These are phyloP conservation scores for Bovichtus variegatus DNA, from an alignment of 2,797 vertebrate species.

Conservation along the genomic window DNA sequence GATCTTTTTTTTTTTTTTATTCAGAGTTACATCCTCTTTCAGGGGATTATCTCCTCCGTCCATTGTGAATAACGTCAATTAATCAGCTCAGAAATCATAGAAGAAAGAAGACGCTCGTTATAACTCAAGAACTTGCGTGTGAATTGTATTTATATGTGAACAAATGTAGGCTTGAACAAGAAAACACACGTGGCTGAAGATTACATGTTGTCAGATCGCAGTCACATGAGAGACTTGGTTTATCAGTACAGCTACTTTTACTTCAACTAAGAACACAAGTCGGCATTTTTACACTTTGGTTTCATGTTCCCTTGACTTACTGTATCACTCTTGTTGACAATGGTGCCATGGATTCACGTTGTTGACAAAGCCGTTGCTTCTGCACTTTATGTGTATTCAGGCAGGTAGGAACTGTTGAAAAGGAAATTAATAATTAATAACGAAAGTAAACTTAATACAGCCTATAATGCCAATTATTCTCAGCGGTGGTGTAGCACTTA, in stretches of 20 bases:
- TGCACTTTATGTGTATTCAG: slow-evolving; percentile 37
- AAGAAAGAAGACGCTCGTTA: background rate
- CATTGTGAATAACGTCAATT: background rate
- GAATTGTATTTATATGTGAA: background rate
- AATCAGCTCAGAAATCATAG: background rate
- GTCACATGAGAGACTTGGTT: background rate
- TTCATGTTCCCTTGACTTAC: background rate
- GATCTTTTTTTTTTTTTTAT: background rate
- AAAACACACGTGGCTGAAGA: background rate
- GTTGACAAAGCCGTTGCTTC: slow-evolving; percentile 39
- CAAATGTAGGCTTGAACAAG: background rate
- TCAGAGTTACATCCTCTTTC: background rate
- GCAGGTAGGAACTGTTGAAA: slow-evolving; percentile 34
- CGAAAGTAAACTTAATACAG: slow-evolving; percentile 36
- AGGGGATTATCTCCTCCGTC: background rate
- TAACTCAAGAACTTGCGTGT: background rate
- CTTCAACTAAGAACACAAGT: background rate
- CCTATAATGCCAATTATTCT: slow-evolving; percentile 53
- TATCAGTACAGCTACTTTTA: background rate
- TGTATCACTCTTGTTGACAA: background rate
- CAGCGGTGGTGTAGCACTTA: slow-evolving; percentile 41
- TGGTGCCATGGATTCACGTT: background rate
- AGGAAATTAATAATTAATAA: slow-evolving; percentile 57
- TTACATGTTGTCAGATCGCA: background rate
- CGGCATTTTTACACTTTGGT: background rate